A percentile compares a stretch with the other conserved stretches of the same genome.
Evolutionary conservation across 2,797 vertebrate species (phyloP).

Genomic region (Choloepus didactylus): DNA sequence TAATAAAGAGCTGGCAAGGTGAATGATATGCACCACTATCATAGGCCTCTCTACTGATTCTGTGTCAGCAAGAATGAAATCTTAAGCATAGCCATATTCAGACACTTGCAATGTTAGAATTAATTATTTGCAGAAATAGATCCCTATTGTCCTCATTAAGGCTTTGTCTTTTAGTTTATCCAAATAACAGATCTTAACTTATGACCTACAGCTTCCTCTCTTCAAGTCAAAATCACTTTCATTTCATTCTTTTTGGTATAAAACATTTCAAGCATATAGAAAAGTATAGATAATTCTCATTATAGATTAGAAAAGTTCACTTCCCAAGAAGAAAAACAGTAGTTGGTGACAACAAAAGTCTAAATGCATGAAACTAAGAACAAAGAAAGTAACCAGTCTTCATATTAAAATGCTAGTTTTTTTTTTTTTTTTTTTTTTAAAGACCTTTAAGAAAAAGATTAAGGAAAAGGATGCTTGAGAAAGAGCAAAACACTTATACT

Average conservation of each 20-base stretch:
- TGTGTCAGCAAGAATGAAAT: neutral
- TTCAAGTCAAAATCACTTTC: slow-evolving; percentile 52
- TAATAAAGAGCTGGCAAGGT: neutral
- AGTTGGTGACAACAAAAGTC: neutral
- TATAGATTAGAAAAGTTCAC: slow-evolving; percentile 36
- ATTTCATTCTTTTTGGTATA: slow-evolving; percentile 55
- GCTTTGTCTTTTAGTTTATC: slow-evolving; percentile 54
- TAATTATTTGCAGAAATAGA: slow-evolving; percentile 44
- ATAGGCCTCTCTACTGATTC: neutral
- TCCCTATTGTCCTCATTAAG: neutral
- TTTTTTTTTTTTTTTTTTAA: too few species aligned
- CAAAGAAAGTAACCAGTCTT: neutral
- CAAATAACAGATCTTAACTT: slow-evolving; percentile 56
- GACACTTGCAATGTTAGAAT: slow-evolving; percentile 34
- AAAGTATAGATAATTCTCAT: slow-evolving; percentile 42
- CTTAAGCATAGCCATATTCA: neutral
- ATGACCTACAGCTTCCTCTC: slow-evolving; percentile 20
- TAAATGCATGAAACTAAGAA: slow-evolving; percentile 67
- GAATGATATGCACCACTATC: neutral
- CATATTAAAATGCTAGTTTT: too few species aligned
- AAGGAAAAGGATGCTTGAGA: neutral
- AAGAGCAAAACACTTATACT: slow-evolving; percentile 2
- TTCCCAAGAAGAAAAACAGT: slow-evolving; percentile 43
- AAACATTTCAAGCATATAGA: slow-evolving; percentile 43
- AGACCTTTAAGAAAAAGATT: slow-evolving; percentile 13